A percentile compares a stretch with the other conserved stretches of the same genome.
Conservation (phyloP, 2,888 invertebrate genomes). For the Marronus borbonicus region DNA sequence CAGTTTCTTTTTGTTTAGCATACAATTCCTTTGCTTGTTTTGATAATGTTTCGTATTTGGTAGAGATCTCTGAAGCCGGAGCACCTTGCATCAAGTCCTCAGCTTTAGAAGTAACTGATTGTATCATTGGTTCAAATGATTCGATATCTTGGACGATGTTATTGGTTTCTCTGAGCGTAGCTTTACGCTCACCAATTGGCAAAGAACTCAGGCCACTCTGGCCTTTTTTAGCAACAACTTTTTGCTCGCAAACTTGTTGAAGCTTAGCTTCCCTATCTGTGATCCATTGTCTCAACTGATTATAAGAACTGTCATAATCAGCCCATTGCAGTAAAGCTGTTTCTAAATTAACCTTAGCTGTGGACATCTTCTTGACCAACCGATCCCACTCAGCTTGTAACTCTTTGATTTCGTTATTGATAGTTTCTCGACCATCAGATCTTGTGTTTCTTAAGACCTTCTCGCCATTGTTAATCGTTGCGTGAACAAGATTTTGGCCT, state of each 20-base stretch:
- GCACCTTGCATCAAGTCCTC: slow-evolving; percentile 92
- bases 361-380: slow-evolving; percentile 91
- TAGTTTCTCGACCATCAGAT: slow-evolving; percentile 90
- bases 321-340: slow-evolving; percentile 95
- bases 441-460: slow-evolving; percentile 90
- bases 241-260: slow-evolving; percentile 90
- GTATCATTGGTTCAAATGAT: slow-evolving; percentile 97
- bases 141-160: slow-evolving; percentile 97
- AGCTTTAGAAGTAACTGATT: slow-evolving; percentile 94
- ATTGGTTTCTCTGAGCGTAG: slow-evolving; percentile 91
- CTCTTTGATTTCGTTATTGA: slow-evolving; percentile 90
- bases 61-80: slow-evolving; percentile 92
- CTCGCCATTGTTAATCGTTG: slow-evolving; percentile 91
- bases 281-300: slow-evolving; percentile 95
- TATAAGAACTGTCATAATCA: slow-evolving; percentile 94
- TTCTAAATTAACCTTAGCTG: slow-evolving; percentile 92
- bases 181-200: slow-evolving; percentile 89
- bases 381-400: slow-evolving; percentile 95
- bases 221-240: slow-evolving; percentile 85
- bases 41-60: slow-evolving; percentile 90
- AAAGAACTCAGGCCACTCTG: slow-evolving; percentile 85
- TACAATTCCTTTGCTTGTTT: slow-evolving; percentile 93
- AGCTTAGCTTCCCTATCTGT: slow-evolving; percentile 93
- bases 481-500: slow-evolving; percentile 89
- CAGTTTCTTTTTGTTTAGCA: slow-evolving; percentile 90